Percentiles rank a stretch among this genome's conserved stretches.
Evolutionary conservation across 2,888 invertebrate genomes (phyloP).

Genomic region (Dioctria linearis): DNA sequence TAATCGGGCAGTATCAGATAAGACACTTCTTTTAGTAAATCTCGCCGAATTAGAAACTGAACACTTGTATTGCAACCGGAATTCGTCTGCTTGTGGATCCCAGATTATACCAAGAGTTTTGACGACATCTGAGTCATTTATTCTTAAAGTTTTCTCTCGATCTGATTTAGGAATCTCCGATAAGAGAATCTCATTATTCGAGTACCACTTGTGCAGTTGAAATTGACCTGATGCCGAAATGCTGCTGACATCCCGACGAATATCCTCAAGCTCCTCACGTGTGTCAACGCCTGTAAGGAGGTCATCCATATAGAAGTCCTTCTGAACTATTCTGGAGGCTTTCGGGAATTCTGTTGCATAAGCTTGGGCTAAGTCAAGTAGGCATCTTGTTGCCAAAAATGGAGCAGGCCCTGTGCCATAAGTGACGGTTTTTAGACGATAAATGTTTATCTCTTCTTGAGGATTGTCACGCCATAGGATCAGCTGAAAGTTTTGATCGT

Average conservation of each 20-base stretch:
- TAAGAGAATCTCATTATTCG: constrained; percentile 41
- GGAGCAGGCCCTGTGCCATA: background rate
- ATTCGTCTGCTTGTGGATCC: constrained; percentile 32
- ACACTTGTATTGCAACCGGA: background rate
- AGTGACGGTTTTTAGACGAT: background rate
- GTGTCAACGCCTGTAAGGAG: constrained; percentile 56
- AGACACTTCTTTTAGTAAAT: background rate
- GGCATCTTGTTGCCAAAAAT: constrained; percentile 31
- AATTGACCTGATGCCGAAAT: constrained; percentile 54
- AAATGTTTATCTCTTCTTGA: constrained; percentile 43
- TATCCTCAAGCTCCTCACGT: constrained; percentile 53
- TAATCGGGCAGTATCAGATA: constrained; percentile 7
- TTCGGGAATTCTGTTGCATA: constrained; percentile 59
- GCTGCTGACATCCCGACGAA: constrained; percentile 49
- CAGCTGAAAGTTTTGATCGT: constrained; percentile 62
- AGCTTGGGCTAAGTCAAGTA: constrained; percentile 58
- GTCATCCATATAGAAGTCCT: constrained; percentile 61
- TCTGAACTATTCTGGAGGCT: constrained; percentile 56
- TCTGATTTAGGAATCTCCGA: background rate
- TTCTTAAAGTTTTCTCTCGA: background rate
- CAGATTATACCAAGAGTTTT: constrained; percentile 38
- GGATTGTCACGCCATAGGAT: constrained; percentile 65
- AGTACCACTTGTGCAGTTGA: constrained; percentile 57
- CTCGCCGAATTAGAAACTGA: background rate
- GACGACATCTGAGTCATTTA: background rate